These are phyloP conservation scores for Gadopsis marmoratus DNA, from an alignment of 2,797 vertebrate genomes.

Conservation along the genomic window DNA sequence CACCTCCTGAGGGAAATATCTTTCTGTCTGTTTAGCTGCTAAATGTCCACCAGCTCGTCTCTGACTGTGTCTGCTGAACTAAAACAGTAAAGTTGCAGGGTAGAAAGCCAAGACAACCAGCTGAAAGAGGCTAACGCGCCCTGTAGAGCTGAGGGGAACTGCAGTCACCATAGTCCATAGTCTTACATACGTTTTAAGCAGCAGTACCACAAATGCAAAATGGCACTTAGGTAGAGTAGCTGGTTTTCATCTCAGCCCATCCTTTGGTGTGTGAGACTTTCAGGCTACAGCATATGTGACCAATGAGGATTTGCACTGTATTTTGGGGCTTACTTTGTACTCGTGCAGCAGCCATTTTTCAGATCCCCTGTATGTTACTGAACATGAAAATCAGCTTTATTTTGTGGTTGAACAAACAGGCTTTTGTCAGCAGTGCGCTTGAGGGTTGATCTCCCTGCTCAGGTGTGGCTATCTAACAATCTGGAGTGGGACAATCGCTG, in stretches of 20 bases:
- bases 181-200: background rate
- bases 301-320: background rate
- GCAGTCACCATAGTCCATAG: too few relatives aligned
- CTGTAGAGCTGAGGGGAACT: too few relatives aligned
- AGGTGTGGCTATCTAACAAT: constrained; percentile 58
- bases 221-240: background rate
- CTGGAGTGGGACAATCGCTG: constrained; percentile 52
- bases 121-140: background rate
- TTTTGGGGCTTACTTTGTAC: background rate
- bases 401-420: constrained; percentile 12
- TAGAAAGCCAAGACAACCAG: background rate
- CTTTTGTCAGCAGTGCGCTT: constrained; percentile 18
- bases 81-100: background rate
- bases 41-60: too few relatives aligned
- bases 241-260: background rate
- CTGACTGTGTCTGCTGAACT: too few relatives aligned
- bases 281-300: background rate
- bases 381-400: background rate
- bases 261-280: too few relatives aligned
- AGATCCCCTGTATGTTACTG: background rate
- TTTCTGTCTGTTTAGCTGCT: too few relatives aligned
- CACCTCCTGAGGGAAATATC: too few relatives aligned
- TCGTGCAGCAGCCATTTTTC: background rate
- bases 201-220: background rate
- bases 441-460: constrained; percentile 32